These are phyloP conservation scores for Macrobrachium rosenbergii DNA, from an alignment of 1,140 invertebrate species.

Conservation along the genomic window DNA sequence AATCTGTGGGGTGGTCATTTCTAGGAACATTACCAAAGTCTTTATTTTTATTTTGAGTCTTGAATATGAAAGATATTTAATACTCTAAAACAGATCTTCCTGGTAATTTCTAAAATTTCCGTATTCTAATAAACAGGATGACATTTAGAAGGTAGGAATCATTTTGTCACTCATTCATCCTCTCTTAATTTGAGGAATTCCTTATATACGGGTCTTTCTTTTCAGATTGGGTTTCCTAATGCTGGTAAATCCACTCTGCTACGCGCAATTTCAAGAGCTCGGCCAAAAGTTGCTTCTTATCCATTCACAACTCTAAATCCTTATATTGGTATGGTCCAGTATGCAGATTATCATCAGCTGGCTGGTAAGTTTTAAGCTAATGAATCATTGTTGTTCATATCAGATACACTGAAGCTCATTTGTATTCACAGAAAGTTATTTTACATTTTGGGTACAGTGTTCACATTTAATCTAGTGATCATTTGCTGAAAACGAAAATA, in stretches of 20 bases:
- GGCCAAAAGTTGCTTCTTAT: slow-evolving; percentile 95
- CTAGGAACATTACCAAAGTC: background rate
- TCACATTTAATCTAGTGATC: no score
- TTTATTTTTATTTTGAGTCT: slow-evolving; percentile 31
- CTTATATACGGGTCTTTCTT: background rate
- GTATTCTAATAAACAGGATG: no score
- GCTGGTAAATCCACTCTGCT: slow-evolving; percentile 97
- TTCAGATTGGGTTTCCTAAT: slow-evolving; percentile 93
- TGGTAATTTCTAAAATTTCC: no score
- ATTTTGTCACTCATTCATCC: background rate
- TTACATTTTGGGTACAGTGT: background rate
- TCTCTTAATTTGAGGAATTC: background rate
- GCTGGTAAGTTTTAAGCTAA: slow-evolving; percentile 74
- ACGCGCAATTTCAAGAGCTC: slow-evolving; percentile 88
- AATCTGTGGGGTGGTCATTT: no score
- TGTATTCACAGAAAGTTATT: background rate
- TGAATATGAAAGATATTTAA: no score
- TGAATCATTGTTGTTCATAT: background rate
- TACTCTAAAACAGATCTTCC: background rate
- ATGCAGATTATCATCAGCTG: slow-evolving; percentile 93
- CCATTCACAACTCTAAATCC: slow-evolving; percentile 97
- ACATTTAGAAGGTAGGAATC: no score
- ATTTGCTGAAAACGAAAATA: no score
- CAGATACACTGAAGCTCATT: no score
- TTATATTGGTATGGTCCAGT: slow-evolving; percentile 92